phyloP scores from a whole-genome alignment of 1,140 invertebrate genomes.

The Teleogryllus occipitalis region DNA sequence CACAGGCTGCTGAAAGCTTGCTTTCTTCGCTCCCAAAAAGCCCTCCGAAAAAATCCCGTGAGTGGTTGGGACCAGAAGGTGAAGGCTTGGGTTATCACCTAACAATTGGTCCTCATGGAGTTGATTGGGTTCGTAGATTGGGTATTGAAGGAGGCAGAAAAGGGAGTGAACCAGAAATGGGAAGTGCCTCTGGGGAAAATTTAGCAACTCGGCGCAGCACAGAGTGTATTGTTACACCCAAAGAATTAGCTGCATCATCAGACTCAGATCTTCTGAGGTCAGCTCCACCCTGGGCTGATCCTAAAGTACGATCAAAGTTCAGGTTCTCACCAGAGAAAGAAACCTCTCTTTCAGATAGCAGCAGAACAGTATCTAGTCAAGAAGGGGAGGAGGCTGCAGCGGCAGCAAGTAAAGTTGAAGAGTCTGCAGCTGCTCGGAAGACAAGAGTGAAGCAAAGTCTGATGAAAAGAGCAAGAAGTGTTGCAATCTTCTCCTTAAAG shows the following conservation, averaged over 20 bases:
- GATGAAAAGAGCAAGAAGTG: constrained; percentile 69
- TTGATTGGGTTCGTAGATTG: constrained; percentile 29
- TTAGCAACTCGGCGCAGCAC: constrained; percentile 51
- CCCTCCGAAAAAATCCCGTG: constrained; percentile 17
- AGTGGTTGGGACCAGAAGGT: constrained; percentile 24
- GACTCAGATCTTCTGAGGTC: constrained; percentile 48
- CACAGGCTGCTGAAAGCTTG: neutral
- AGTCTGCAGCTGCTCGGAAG: constrained; percentile 22
- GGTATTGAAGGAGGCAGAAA: constrained; percentile 33
- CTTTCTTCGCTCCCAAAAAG: neutral
- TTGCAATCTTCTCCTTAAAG: constrained; percentile 73
- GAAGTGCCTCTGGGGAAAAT: constrained; percentile 37
- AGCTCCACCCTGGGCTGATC: constrained; percentile 38
- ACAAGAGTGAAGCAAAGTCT: constrained; percentile 53
- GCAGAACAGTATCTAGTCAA: constrained; percentile 45
- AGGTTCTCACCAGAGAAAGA: constrained; percentile 36
- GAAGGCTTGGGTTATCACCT: constrained; percentile 40
- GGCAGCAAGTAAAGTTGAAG: constrained; percentile 2
- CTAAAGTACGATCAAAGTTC: constrained; percentile 34
- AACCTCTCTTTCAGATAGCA: constrained; percentile 40
- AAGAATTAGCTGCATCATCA: constrained; percentile 48
- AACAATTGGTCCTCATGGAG: constrained; percentile 51
- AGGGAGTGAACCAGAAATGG: constrained; percentile 42
- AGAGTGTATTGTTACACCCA: constrained; percentile 51
- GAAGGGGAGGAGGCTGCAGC: constrained; percentile 37